Conservation (phyloP, 2,888 invertebrate genomes). For the Opisthograptis luteolata region DNA sequence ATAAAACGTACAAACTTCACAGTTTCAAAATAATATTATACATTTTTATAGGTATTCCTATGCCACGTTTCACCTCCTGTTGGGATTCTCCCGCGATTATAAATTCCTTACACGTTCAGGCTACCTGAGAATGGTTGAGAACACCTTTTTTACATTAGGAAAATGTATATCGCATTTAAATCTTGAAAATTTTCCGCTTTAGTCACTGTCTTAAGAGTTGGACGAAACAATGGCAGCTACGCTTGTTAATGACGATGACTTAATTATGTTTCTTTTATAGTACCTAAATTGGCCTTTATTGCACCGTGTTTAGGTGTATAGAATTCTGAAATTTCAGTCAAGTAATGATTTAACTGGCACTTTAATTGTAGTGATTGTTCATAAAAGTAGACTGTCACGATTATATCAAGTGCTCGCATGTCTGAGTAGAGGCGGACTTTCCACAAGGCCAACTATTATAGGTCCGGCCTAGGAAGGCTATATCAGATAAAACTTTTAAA, state of each 20-base stretch:
- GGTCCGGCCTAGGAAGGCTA: too few species aligned
- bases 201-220: conserved; percentile 6
- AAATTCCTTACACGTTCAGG: conserved; percentile 2
- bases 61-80: conserved; percentile 2
- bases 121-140: background rate
- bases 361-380: conserved; percentile 15
- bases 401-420: conserved; percentile 19
- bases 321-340: conserved; percentile 8
- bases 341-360: conserved; percentile 18
- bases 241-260: conserved; percentile 8
- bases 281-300: conserved; percentile 17
- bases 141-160: background rate
- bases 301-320: conserved; percentile 16
- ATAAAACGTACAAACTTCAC: background rate
- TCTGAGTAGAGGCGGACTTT: too few species aligned
- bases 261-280: conserved; percentile 6
- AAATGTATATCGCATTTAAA: conserved; percentile 1
- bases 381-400: conserved; percentile 24
- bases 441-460: too few species aligned
- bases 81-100: conserved; percentile 3
- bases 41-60: background rate
- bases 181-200: conserved; percentile 19
- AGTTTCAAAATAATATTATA: background rate
- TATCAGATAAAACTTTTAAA: background rate
- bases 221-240: conserved; percentile 21